These are phyloP conservation scores for Scarus forsteni DNA, from an alignment of 2,797 vertebrate species.

Conservation along the genomic window DNA sequence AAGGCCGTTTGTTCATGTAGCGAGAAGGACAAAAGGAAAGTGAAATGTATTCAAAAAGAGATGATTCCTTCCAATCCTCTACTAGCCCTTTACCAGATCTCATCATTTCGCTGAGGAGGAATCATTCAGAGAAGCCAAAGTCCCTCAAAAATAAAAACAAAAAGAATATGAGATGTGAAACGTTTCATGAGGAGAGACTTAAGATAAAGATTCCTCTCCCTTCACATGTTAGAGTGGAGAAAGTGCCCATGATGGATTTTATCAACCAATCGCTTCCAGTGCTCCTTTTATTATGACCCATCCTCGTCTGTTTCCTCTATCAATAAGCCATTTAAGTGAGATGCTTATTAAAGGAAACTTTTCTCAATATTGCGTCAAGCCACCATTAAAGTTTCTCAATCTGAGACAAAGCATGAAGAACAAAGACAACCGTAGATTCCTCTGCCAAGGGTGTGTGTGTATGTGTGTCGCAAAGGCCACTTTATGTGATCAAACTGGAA, in stretches of 20 bases:
- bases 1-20: constrained; percentile 73
- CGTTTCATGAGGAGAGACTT: constrained; percentile 59
- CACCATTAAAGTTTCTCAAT: constrained; percentile 64
- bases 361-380: constrained; percentile 77
- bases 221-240: constrained; percentile 73
- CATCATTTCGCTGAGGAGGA: constrained; percentile 37
- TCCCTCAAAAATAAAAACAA: constrained; percentile 36
- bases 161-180: constrained; percentile 69
- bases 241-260: constrained; percentile 41
- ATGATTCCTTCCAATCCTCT: constrained; percentile 58
- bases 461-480: constrained; percentile 56
- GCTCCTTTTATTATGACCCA: constrained; percentile 38
- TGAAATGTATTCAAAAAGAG: constrained; percentile 56
- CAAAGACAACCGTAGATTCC: constrained; percentile 46
- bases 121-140: constrained; percentile 44
- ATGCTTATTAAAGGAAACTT: constrained; percentile 51
- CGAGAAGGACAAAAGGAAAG: constrained; percentile 57
- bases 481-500: constrained; percentile 60
- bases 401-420: constrained; percentile 57
- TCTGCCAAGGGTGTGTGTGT: constrained; percentile 23
- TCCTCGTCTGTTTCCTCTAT: constrained; percentile 43
- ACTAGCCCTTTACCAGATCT: constrained; percentile 37
- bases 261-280: constrained; percentile 34
- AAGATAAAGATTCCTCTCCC: constrained; percentile 59
- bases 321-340: constrained; percentile 51